phyloP scores from a whole-genome alignment of 2,888 invertebrate genomes.

The Ormyrus labotus region DNA sequence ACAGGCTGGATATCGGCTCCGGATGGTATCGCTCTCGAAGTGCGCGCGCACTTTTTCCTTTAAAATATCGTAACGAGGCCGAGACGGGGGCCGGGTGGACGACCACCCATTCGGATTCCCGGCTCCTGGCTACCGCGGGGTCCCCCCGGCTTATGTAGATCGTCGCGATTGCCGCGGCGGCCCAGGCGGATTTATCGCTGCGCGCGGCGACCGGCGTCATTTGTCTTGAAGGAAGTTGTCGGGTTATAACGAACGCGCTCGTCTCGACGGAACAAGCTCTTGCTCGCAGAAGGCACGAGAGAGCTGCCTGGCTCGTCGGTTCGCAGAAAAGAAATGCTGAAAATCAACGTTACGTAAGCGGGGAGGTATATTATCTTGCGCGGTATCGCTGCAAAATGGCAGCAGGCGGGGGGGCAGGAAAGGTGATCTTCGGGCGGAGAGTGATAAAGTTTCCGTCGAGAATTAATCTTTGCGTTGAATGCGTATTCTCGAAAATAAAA shows the following conservation, averaged over 20 bases:
- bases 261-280: slow-evolving; percentile 33
- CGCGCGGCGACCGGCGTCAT: slow-evolving; percentile 42
- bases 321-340: no score
- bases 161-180: slow-evolving; percentile 28
- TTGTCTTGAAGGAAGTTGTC: slow-evolving; percentile 54
- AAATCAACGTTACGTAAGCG: no score
- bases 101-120: slow-evolving; percentile 46
- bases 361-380: no score
- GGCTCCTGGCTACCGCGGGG: slow-evolving; percentile 26
- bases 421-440: no score
- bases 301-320: no score
- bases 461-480: no score
- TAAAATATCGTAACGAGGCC: slow-evolving; percentile 23
- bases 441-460: no score
- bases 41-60: neutral
- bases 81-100: neutral
- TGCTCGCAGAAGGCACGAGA: neutral
- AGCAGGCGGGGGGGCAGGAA: no score
- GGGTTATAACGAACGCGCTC: slow-evolving; percentile 31
- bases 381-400: no score
- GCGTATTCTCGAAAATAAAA: no score
- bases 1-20: no score
- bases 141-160: slow-evolving; percentile 37
- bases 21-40: neutral
- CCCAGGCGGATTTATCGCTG: slow-evolving; percentile 12